Evolutionary conservation across 2,888 invertebrate genomes (phyloP), one percentile per base, ranked within the genome.

Genomic region (Corbicula japonica): DNA sequence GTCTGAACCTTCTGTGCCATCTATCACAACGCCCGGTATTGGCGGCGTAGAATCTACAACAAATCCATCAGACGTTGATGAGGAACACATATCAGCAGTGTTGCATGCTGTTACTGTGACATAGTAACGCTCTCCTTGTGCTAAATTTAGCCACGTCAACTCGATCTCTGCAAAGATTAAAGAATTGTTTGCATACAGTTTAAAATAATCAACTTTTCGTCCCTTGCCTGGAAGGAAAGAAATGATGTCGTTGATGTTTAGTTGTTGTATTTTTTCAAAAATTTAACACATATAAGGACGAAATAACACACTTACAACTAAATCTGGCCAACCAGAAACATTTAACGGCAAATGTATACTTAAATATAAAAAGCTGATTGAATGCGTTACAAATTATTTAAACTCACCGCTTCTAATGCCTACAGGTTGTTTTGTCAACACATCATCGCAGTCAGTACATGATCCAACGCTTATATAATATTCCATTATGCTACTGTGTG

Each of bases 21-120:
- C 88, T n/a, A 73, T 80, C 8, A 89, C 84, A 18, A 48, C 52
- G 4, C 89, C 89, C 6, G 72, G 62, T 5, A 76, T 65, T 5
- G 89, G 89, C 2, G 88, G 80, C 18, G 85, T 87, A 44, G 81
- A 76, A 41, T 89, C 89, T 35, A 88, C 70, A 34, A 88, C 34
- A 50, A 89, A 66, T 8, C 88, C 88, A 74, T 89, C 89, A 26
- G 88, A 86, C 0, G 84, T 82, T 10, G 72, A 80, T 28, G 80
- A 61, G 15, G 82, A 76, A 80, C 87, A 88, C 28, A 84, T 60
- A 28, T 73, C 78, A 5, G 85, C 87, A 21, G 80, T 76, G 66
- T 88, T 88, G 81, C 88, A 88, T 0, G 84, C 88, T 18, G 82
- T 86, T 18, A 88, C 77, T 18, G 86, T 84, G 3, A 79, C 74